Conservation (phyloP, 2,797 vertebrate species). For the Cossypha polioptera region DNA sequence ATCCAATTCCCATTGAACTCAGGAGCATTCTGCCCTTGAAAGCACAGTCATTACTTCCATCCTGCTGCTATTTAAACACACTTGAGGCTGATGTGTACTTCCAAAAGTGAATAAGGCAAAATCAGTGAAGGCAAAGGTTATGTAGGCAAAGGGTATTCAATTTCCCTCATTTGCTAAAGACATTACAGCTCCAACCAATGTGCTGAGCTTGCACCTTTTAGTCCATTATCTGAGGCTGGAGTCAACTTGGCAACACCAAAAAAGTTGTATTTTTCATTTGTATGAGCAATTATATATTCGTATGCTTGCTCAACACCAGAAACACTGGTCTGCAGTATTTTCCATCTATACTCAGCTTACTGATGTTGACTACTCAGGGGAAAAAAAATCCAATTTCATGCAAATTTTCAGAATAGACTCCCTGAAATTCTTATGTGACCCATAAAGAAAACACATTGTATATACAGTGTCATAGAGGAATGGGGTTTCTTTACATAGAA, state of each 20-base stretch:
- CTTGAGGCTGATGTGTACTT: background rate
- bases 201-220: background rate
- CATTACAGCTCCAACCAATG: background rate
- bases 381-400: background rate
- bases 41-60: constrained; percentile 6
- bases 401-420: background rate
- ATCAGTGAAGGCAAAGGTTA: constrained; percentile 16
- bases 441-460: background rate
- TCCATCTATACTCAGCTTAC: background rate
- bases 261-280: background rate
- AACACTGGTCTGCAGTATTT: background rate
- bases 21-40: constrained; percentile 8
- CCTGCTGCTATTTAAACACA: constrained; percentile 39
- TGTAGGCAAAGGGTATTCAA: background rate
- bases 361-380: background rate
- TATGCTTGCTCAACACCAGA: background rate
- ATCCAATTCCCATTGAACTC: background rate
- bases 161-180: constrained; percentile 11
- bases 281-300: background rate
- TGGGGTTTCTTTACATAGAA: background rate
- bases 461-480: background rate
- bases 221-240: background rate
- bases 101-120: constrained; percentile 21
- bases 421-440: background rate
- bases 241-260: background rate